A percentile compares a stretch with the other conserved stretches of the same genome.
Conservation (phyloP, 2,113 vertebrate genomes). For the Caracal caracal region DNA sequence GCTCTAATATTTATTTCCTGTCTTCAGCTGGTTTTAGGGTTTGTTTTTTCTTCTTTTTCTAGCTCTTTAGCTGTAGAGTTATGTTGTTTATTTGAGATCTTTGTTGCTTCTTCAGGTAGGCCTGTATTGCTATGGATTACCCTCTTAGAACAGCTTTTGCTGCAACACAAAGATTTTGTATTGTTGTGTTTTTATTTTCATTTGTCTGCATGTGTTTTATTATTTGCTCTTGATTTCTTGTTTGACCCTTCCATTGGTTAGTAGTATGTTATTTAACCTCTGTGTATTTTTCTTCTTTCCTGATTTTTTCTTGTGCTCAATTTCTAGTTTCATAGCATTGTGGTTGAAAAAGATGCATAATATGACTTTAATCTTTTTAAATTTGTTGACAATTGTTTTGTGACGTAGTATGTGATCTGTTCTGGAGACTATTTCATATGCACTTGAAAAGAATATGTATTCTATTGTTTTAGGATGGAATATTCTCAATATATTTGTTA, state of each 20-base stretch:
- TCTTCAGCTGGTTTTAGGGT: not conserved
- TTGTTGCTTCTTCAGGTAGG: not conserved
- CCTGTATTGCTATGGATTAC: not conserved
- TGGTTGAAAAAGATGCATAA: not conserved
- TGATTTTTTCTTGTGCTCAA: not conserved
- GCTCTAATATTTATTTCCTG: not conserved
- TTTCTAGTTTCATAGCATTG: not conserved
- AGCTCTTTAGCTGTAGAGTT: not conserved
- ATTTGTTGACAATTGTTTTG: not conserved
- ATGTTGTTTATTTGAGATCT: not conserved
- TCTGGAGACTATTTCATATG: not conserved
- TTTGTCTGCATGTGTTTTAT: not conserved
- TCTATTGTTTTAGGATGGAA: not conserved
- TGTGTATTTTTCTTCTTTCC: not conserved
- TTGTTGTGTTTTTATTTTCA: not conserved
- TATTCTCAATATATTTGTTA: not conserved
- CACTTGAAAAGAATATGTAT: not conserved
- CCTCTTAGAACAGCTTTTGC: not conserved
- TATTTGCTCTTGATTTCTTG: not conserved
- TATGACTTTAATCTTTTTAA: not conserved
- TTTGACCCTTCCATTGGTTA: not conserved
- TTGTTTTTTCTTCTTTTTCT: not conserved
- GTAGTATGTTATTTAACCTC: not conserved
- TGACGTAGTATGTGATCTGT: not conserved
- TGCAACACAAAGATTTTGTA: not conserved